Conservation (phyloP, 2,888 invertebrate species). For the Pilophorus perplexus region DNA sequence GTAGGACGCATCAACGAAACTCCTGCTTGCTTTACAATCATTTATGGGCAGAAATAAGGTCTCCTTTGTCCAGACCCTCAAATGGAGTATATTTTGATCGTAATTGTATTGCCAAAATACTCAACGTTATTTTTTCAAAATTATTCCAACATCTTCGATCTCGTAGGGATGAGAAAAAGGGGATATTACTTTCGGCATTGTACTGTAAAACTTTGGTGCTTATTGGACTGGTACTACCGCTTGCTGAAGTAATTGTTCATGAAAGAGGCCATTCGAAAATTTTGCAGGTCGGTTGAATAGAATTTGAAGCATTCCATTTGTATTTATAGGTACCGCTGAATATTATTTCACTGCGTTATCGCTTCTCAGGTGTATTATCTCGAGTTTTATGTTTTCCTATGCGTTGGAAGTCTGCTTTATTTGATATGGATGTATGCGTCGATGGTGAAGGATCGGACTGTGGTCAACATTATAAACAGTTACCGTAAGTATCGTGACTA, state of each 20-base stretch:
- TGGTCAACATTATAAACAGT: slow-evolving; percentile 37
- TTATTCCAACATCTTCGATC: too few relatives aligned
- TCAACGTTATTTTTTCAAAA: too few relatives aligned
- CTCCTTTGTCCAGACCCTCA: too few relatives aligned
- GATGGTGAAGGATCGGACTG: slow-evolving; percentile 38
- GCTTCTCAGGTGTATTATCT: slow-evolving; percentile 22
- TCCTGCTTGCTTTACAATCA: too few relatives aligned
- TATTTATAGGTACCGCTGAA: background rate
- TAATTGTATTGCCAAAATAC: too few relatives aligned
- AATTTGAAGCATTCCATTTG: background rate
- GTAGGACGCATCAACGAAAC: too few relatives aligned
- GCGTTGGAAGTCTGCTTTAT: slow-evolving; percentile 72
- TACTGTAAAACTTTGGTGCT: slow-evolving; percentile 86
- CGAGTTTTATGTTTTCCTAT: slow-evolving; percentile 80
- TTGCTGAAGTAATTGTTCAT: slow-evolving; percentile 76
- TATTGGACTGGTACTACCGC: slow-evolving; percentile 80
- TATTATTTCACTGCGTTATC: too few relatives aligned
- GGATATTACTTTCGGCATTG: slow-evolving; percentile 72
- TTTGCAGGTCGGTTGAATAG: background rate
- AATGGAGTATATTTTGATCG: too few relatives aligned
- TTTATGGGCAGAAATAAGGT: too few relatives aligned
- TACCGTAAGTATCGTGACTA: slow-evolving; percentile 34
- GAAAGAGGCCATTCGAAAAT: background rate
- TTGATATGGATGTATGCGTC: slow-evolving; percentile 61
- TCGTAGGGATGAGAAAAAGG: slow-evolving; percentile 60